A percentile compares a stretch with the other conserved stretches of the same genome.
These are phyloP conservation scores for Notodonta ziczac DNA, from an alignment of 2,888 invertebrate species.

Conservation along the genomic window DNA sequence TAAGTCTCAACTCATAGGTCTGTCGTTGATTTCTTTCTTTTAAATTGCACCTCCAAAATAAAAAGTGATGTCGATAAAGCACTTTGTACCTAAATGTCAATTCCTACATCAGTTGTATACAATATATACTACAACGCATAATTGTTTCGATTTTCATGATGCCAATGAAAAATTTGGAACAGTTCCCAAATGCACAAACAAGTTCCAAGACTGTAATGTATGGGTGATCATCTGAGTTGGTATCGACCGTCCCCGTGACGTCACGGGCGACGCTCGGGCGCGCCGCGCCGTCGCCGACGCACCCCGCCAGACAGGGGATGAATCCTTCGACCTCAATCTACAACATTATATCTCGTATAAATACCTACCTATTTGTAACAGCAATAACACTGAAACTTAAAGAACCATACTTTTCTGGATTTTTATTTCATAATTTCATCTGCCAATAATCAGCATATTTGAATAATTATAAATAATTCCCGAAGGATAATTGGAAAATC, in stretches of 20 bases:
- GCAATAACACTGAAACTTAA: conserved; percentile 14
- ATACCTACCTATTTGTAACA: conserved; percentile 20
- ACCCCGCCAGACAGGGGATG: conserved; percentile 59
- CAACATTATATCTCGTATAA: conserved; percentile 30
- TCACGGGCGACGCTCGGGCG: conserved; percentile 68
- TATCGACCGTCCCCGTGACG: conserved; percentile 67
- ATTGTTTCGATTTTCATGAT: not conserved
- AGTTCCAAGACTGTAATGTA: conserved; percentile 26
- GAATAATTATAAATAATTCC: no score
- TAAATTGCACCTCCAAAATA: no score
- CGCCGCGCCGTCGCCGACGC: conserved; percentile 70
- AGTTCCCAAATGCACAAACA: conserved; percentile 39
- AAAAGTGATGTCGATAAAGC: no score
- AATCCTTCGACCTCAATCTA: conserved; percentile 61
- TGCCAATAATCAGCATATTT: no score
- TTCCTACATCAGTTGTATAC: no score
- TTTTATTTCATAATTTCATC: not conserved
- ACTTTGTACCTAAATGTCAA: no score
- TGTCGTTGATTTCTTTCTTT: no score
- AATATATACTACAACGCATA: no score
- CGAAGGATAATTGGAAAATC: no score
- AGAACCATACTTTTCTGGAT: not conserved
- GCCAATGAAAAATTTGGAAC: conserved; percentile 15
- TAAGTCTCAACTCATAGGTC: no score
- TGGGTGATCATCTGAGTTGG: conserved; percentile 58